Percentiles rank a stretch among this genome's conserved stretches.
phyloP scores from a whole-genome alignment of 1,140 invertebrate species.

The Proctacanthus coquilletti region DNA sequence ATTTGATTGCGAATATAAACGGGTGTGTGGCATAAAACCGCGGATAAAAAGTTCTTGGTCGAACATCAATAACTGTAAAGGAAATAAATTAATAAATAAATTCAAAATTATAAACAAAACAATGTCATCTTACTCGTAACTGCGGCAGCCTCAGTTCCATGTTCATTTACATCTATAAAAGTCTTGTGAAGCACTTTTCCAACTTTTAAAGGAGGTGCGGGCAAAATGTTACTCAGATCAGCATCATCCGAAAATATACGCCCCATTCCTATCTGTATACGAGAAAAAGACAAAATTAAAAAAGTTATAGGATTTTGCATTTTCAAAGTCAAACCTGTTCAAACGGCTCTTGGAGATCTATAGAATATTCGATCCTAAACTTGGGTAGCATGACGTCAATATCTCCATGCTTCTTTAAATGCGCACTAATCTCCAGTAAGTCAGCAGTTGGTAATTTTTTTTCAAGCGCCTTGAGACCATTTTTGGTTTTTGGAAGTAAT shows the following conservation, averaged over 20 bases:
- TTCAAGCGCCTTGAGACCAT: slow-evolving; percentile 32
- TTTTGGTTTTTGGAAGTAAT: slow-evolving; percentile 36
- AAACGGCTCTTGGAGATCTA: slow-evolving; percentile 35
- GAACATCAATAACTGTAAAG: no score
- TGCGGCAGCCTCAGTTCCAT: slow-evolving; percentile 38
- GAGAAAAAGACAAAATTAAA: slow-evolving; percentile 7
- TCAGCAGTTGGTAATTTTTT: slow-evolving; percentile 29
- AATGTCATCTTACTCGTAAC: slow-evolving; percentile 30
- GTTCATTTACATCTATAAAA: slow-evolving; percentile 39
- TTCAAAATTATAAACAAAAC: no score
- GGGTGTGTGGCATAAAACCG: no score
- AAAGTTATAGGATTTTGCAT: not conserved
- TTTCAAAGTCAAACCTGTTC: slow-evolving; percentile 24
- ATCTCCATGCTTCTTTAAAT: slow-evolving; percentile 15
- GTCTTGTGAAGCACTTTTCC: slow-evolving; percentile 38
- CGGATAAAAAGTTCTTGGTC: no score
- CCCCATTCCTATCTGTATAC: slow-evolving; percentile 34
- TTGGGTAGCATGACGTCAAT: slow-evolving; percentile 41
- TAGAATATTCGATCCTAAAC: slow-evolving; percentile 40
- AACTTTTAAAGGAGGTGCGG: slow-evolving; percentile 32
- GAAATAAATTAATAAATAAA: no score
- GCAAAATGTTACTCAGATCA: slow-evolving; percentile 42
- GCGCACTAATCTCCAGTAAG: slow-evolving; percentile 17
- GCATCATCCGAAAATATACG: slow-evolving; percentile 32
- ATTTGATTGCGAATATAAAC: no score